Evolutionary conservation across 2,113 vertebrate species (phyloP).

Genomic region (Sorex fumeus): DNA sequence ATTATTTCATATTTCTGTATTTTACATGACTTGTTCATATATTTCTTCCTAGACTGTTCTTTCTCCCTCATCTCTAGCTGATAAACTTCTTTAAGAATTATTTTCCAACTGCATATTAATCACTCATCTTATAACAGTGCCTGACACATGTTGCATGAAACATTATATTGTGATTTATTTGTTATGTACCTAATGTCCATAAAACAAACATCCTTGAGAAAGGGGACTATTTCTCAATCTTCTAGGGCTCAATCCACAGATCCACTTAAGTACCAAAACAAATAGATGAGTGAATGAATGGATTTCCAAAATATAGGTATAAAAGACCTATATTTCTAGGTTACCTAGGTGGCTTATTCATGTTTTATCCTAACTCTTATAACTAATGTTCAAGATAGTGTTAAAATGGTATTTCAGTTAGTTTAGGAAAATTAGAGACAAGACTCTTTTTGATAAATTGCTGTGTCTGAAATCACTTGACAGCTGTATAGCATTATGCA

Average conservation of each 20-base stretch:
- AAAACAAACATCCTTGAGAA: neutral
- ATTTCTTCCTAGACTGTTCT: neutral
- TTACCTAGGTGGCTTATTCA: too few relatives aligned
- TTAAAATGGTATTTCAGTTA: neutral
- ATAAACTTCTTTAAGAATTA: neutral
- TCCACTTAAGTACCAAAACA: neutral
- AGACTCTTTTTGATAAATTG: neutral
- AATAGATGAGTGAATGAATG: neutral
- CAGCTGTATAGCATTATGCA: neutral
- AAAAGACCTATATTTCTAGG: neutral
- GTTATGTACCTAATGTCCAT: neutral
- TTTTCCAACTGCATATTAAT: neutral
- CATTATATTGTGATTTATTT: neutral
- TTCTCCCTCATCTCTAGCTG: neutral
- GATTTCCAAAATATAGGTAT: neutral
- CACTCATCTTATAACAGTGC: neutral
- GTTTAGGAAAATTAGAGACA: neutral
- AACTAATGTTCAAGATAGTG: neutral
- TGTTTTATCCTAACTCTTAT: neutral
- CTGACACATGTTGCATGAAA: neutral
- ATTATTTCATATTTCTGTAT: neutral
- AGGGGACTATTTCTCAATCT: neutral
- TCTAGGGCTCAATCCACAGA: neutral
- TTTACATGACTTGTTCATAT: neutral
- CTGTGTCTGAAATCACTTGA: neutral